Conservation (phyloP, 2,888 invertebrate species). For the Parelbella ahira region DNA sequence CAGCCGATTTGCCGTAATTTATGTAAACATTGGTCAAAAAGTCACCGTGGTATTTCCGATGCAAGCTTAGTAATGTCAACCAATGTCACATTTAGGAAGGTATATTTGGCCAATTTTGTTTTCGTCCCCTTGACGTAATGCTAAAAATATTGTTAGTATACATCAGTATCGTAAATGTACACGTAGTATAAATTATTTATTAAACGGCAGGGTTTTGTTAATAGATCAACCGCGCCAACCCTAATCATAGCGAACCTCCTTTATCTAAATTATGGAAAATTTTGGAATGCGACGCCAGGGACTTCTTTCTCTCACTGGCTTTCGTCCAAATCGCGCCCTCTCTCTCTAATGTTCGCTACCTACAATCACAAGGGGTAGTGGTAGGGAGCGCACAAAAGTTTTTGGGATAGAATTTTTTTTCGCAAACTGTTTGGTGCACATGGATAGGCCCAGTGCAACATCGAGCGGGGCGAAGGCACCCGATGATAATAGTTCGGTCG, state of each 20-base stretch:
- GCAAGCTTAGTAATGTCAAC: slow-evolving; percentile 9
- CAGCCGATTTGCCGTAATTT: slow-evolving; percentile 5
- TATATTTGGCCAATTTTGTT: slow-evolving; percentile 17
- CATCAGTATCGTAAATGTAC: too few species aligned
- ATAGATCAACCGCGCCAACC: slow-evolving; percentile 45
- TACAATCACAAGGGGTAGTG: slow-evolving; percentile 65
- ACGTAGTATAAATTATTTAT: too few species aligned
- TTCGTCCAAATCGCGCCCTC: slow-evolving; percentile 41
- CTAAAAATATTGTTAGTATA: too few species aligned
- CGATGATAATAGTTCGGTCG: slow-evolving; percentile 25
- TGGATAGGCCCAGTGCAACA: slow-evolving; percentile 57
- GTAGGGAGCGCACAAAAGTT: slow-evolving; percentile 72
- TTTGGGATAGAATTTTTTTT: slow-evolving; percentile 72
- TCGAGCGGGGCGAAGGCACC: slow-evolving; percentile 32
- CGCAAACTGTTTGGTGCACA: slow-evolving; percentile 72
- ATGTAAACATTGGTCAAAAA: slow-evolving; percentile 19
- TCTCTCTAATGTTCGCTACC: slow-evolving; percentile 56
- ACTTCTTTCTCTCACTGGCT: slow-evolving; percentile 50
- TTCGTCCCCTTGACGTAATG: neutral
- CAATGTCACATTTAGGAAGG: slow-evolving; percentile 7
- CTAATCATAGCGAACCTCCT: slow-evolving; percentile 77
- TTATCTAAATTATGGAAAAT: slow-evolving; percentile 80
- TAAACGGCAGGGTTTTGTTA: neutral
- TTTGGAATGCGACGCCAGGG: slow-evolving; percentile 68
- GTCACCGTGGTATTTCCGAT: slow-evolving; percentile 4